Conservation (phyloP, 2,797 vertebrate genomes). For the Anguilla obscura region DNA sequence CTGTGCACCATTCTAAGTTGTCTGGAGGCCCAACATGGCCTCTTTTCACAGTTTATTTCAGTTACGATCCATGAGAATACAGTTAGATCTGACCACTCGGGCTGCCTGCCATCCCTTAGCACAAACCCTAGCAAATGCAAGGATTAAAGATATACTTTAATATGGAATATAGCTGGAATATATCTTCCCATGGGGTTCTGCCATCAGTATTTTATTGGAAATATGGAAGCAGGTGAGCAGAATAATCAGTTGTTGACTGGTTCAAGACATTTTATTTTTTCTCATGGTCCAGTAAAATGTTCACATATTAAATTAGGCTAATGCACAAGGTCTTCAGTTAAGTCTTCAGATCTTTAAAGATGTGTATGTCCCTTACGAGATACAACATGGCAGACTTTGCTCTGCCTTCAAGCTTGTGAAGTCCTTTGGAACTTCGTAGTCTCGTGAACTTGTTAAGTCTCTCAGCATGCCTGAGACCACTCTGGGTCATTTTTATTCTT, state of each 20-base stretch:
- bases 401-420: too few relatives aligned
- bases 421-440: too few relatives aligned
- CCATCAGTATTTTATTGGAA: too few relatives aligned
- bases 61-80: neutral
- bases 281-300: neutral
- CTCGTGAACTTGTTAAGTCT: too few relatives aligned
- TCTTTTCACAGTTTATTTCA: neutral
- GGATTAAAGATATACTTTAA: too few relatives aligned
- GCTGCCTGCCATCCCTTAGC: neutral
- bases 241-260: neutral
- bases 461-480: too few relatives aligned
- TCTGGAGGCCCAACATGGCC: neutral
- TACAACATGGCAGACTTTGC: too few relatives aligned
- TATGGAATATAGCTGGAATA: too few relatives aligned
- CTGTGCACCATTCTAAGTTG: neutral
- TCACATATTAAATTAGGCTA: neutral
- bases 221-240: too few relatives aligned
- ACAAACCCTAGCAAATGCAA: neutral
- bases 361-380: neutral
- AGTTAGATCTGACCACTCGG: neutral
- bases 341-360: neutral
- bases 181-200: too few relatives aligned
- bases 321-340: neutral
- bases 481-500: too few relatives aligned
- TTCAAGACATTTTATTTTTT: neutral